These are phyloP conservation scores for Saccostrea glomerata DNA, from an alignment of 1,140 invertebrate genomes.

Conservation along the genomic window DNA sequence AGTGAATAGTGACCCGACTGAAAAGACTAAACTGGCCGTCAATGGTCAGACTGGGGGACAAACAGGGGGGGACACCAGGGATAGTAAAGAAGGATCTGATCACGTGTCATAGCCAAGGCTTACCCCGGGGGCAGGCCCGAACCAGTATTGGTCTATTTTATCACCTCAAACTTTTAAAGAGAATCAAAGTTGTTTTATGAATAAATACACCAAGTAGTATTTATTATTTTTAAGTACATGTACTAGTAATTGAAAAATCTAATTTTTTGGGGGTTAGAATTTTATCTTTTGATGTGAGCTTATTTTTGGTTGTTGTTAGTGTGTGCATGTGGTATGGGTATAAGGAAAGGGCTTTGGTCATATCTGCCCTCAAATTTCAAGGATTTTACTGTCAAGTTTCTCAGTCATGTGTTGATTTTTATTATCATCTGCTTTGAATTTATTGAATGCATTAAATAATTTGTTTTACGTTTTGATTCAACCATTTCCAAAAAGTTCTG, in stretches of 20 bases:
- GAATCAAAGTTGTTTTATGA: neutral
- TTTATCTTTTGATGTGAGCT: neutral
- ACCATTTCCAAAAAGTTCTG: no score
- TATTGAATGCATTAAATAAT: no score
- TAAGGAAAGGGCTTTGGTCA: neutral
- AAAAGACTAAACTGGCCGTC: neutral
- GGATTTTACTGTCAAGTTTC: no score
- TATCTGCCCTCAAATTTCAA: no score
- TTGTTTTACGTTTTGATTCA: no score
- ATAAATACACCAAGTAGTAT: neutral
- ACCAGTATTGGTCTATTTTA: neutral
- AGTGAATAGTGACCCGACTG: neutral
- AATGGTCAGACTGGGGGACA: neutral
- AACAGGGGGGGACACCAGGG: neutral
- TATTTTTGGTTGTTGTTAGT: neutral
- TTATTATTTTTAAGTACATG: neutral
- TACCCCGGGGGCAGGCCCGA: neutral
- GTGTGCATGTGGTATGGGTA: neutral
- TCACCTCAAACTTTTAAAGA: conserved; percentile 10
- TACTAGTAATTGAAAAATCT: neutral
- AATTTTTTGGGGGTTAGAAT: neutral
- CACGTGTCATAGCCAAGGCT: neutral
- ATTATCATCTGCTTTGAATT: no score
- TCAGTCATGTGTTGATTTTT: no score
- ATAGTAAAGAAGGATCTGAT: neutral